Percentiles rank a stretch among this genome's conserved stretches.
Evolutionary conservation across 2,888 invertebrate genomes (phyloP).

Genomic region (Agriopis aurantiaria): DNA sequence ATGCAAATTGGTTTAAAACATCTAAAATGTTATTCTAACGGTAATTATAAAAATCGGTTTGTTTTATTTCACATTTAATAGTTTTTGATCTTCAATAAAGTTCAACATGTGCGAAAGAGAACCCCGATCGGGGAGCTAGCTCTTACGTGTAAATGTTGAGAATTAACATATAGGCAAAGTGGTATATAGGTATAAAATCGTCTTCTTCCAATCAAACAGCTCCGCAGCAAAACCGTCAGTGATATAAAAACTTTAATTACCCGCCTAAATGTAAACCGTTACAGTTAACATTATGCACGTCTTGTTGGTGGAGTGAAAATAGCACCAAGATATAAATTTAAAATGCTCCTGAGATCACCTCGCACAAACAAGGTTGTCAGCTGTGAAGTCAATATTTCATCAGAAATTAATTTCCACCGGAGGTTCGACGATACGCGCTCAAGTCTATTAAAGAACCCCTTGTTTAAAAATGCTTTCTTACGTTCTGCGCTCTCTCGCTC

Average conservation of each 20-base stretch:
- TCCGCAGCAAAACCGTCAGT: constrained; percentile 70
- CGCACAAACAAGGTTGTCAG: constrained; percentile 41
- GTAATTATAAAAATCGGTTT: too few species aligned
- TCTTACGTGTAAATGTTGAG: background rate
- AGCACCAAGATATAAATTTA: constrained; percentile 68
- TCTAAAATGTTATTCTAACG: too few species aligned
- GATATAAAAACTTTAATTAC: constrained; percentile 80
- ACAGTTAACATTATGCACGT: constrained; percentile 73
- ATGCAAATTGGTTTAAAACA: too few species aligned
- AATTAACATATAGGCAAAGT: constrained; percentile 22
- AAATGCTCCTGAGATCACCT: constrained; percentile 46
- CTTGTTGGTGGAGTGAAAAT: constrained; percentile 70
- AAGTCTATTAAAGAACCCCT: constrained; percentile 13
- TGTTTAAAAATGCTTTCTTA: too few species aligned
- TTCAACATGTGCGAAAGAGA: too few species aligned
- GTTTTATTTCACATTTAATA: too few species aligned
- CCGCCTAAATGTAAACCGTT: constrained; percentile 72
- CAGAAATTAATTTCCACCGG: constrained; percentile 28
- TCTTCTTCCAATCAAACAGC: constrained; percentile 54
- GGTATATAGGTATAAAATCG: constrained; percentile 28
- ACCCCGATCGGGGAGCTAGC: too few species aligned
- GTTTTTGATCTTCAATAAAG: too few species aligned
- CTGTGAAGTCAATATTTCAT: constrained; percentile 39
- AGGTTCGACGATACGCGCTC: constrained; percentile 37
- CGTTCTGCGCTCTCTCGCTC: too few species aligned